Base-by-base conservation (phyloP, 2,113 vertebrate genomes). In the Camelus bactrianus region DNA sequence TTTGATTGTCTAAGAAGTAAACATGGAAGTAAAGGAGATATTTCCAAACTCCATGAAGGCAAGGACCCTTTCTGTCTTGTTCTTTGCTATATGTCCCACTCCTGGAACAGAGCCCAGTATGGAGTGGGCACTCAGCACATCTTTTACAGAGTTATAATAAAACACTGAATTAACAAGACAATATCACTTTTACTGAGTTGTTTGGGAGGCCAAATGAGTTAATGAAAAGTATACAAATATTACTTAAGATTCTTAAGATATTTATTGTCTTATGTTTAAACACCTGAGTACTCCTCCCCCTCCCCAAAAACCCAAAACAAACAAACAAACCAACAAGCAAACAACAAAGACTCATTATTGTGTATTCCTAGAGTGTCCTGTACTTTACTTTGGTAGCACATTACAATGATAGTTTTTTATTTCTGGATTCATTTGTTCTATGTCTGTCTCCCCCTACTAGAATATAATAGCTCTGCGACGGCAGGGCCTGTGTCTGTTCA, bases 1-100 rank as follows among this genome's bases (percentile, higher is more conserved):
- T 95, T 38, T 93, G 38, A 70, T 80, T 93, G n/a, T 69, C 65
- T 85, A 65, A 84, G 65, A 89, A 85, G 52, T 26, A 80, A 42
- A 93, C 38, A 14, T 83, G 50, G 35, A 46, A 88, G 73, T 77
- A 54, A 94, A 79, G 16, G 32, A 87, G 75, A 35, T 42, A 5
- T 14, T 62, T 80, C 73, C 26, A 54, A 76, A 52, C 22, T 72
- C 32, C 14, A 46, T 80, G 19, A 26, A 70, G 17, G 42, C 42
- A 91, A 91, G 19, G 32, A 32, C 17, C 32, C 94, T 17, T 67
- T 69, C 48, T 92, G 30, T 64, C 19, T 69, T 89, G 17, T 83
- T 86, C 69, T 69, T 54, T 56, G 20, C 32, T 89, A 19, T 79
- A 26, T 73, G 12, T 64, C 5, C 9, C 8, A 69, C 14, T 80